phyloP scores from a whole-genome alignment of 2,113 vertebrate species.

The Cynopterus brachyotis region DNA sequence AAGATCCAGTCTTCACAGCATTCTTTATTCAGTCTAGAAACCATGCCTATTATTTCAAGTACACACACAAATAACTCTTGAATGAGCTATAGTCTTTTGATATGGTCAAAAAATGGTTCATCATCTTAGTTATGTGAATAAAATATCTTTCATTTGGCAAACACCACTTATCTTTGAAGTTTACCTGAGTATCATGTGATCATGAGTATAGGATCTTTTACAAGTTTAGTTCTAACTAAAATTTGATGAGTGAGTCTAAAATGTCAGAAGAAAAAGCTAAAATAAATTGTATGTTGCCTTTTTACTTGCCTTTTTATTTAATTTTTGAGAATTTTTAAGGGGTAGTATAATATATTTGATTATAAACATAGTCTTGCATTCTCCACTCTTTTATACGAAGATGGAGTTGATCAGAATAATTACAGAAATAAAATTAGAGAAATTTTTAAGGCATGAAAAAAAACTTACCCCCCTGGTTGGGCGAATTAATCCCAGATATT shows the following conservation, averaged over 20 bases:
- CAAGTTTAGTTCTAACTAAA: constrained; percentile 3
- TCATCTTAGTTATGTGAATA: neutral
- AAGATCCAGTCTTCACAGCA: neutral
- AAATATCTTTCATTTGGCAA: neutral
- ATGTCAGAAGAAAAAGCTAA: neutral
- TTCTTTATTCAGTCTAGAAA: neutral
- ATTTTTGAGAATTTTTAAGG: neutral
- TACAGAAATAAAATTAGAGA: neutral
- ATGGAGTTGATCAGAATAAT: neutral
- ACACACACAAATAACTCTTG: neutral
- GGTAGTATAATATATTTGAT: neutral
- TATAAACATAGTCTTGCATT: neutral
- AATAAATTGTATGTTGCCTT: neutral
- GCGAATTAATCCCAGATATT: neutral
- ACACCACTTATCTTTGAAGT: neutral
- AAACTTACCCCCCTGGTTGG: neutral
- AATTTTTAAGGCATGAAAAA: neutral
- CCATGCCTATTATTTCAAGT: neutral
- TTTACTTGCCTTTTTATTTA: neutral
- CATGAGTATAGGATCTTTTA: neutral
- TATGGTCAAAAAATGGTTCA: neutral
- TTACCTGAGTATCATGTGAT: neutral
- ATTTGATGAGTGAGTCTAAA: neutral
- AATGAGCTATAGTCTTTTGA: neutral
- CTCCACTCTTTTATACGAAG: neutral